phyloP scores from a whole-genome alignment of 2,113 vertebrate species.

The Syngnathoides biaculeatus region DNA sequence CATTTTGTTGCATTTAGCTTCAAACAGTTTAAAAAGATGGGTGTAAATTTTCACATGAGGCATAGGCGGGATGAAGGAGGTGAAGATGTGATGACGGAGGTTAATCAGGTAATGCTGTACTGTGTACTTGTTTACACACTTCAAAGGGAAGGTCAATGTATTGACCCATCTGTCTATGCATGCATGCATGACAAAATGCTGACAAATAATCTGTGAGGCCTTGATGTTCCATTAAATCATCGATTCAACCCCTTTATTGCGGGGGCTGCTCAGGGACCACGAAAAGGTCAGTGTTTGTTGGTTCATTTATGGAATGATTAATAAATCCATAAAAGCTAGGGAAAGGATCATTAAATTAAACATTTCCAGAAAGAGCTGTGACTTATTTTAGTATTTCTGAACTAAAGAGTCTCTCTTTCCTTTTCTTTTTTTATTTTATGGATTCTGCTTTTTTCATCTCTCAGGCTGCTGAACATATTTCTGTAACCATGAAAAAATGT shows the following conservation, averaged over 20 bases:
- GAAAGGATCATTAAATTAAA: constrained; percentile 50
- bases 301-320: constrained; percentile 96
- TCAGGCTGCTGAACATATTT: background rate
- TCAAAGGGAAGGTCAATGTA: constrained; percentile 80
- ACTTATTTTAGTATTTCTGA: constrained; percentile 26
- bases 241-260: constrained; percentile 72
- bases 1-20: too few relatives aligned
- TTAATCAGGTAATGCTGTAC: constrained; percentile 45
- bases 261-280: constrained; percentile 78
- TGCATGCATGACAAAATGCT: constrained; percentile 84
- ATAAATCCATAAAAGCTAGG: constrained; percentile 87
- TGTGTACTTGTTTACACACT: constrained; percentile 59
- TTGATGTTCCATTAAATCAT: constrained; percentile 98
- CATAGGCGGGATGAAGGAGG: constrained; percentile 39
- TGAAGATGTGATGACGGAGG: constrained; percentile 48
- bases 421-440: background rate
- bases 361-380: constrained; percentile 18
- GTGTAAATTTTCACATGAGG: too few relatives aligned
- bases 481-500: background rate
- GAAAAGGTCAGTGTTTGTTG: constrained; percentile 94
- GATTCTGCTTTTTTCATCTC: background rate
- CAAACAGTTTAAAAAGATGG: too few relatives aligned
- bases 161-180: constrained; percentile 75
- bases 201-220: constrained; percentile 82
- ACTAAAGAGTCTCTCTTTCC: background rate